These are phyloP conservation scores for Notiomystis cincta DNA, from an alignment of 2,113 vertebrate species.

Conservation along the genomic window DNA sequence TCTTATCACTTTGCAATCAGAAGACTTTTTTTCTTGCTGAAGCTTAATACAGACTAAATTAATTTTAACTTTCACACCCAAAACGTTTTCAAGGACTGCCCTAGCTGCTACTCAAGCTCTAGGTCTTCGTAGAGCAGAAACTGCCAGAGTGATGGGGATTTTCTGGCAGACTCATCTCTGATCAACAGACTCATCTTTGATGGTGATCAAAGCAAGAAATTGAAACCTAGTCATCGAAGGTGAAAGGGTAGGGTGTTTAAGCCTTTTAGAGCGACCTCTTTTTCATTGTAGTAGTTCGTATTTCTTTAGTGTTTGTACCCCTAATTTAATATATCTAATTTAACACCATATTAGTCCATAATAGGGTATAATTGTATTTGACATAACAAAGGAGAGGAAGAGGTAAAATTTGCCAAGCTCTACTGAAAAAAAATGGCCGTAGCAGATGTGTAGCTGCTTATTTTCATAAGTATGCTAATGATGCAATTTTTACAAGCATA, in stretches of 20 bases:
- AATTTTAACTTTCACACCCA: background rate
- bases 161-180: background rate
- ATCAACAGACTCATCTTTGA: background rate
- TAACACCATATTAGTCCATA: slow-evolving; percentile 22
- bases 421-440: slow-evolving; percentile 13
- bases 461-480: slow-evolving; percentile 32
- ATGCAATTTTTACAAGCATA: background rate
- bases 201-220: slow-evolving; percentile 25
- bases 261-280: background rate
- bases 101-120: background rate
- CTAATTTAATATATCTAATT: slow-evolving; percentile 12
- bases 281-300: background rate
- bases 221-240: background rate
- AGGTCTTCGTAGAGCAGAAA: background rate
- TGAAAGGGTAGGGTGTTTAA: background rate
- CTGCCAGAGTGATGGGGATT: background rate
- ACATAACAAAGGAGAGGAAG: background rate
- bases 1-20: background rate
- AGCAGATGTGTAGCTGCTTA: background rate
- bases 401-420: slow-evolving; percentile 5
- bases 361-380: slow-evolving; percentile 23
- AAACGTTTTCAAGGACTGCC: background rate
- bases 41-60: background rate
- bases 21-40: background rate
- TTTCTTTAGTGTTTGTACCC: background rate